phyloP scores from a whole-genome alignment of 2,888 invertebrate genomes.

The Perdita meconis region DNA sequence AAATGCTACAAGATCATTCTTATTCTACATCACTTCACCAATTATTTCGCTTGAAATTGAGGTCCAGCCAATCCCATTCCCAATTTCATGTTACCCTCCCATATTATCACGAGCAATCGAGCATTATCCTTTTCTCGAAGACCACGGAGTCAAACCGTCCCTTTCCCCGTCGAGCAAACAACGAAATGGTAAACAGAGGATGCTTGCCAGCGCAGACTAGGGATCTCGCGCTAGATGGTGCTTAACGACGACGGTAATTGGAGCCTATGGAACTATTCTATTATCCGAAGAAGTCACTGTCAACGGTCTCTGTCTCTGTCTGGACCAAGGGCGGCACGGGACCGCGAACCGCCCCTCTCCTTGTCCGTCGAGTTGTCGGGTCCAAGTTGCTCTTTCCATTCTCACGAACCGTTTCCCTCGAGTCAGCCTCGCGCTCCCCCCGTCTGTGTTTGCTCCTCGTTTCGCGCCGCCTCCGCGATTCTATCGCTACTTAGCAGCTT shows the following conservation, averaged over 20 bases:
- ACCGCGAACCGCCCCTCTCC: not conserved
- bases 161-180: constrained; percentile 55
- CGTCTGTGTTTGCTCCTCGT: constrained; percentile 45
- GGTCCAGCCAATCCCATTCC: not conserved
- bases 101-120: not conserved
- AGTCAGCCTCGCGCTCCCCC: constrained; percentile 19
- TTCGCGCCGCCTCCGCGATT: constrained; percentile 68
- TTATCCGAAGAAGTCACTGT: constrained; percentile 75
- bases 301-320: constrained; percentile 44
- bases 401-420: constrained; percentile 7
- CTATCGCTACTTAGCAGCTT: constrained; percentile 31
- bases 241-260: constrained; percentile 75
- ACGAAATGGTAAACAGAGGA: constrained; percentile 67
- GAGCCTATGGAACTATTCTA: constrained; percentile 74
- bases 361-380: constrained; percentile 15
- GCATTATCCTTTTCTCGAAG: not conserved
- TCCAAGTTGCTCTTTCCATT: constrained; percentile 46
- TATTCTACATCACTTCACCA: no score
- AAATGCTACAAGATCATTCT: no score
- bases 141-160: constrained; percentile 28
- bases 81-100: not conserved
- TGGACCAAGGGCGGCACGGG: constrained; percentile 28
- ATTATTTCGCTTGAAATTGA: not conserved
- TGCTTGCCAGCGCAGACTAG: constrained; percentile 24
- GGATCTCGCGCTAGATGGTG: constrained; percentile 38